Evolutionary conservation across 2,113 vertebrate species (phyloP).

Genomic region (Stomatorhinus ivindoensis): DNA sequence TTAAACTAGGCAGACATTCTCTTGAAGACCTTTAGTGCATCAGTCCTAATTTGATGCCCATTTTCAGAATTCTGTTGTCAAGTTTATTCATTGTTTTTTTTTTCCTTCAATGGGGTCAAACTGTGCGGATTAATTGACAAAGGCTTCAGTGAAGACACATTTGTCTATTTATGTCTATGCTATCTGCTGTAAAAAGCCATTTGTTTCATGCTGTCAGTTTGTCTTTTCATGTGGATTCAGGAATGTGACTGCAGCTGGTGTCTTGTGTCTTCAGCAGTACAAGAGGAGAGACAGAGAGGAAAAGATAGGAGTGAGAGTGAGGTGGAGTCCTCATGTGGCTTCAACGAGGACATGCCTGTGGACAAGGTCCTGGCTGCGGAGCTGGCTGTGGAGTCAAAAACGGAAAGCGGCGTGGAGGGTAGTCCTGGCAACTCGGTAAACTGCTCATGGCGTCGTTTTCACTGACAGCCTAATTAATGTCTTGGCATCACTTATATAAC

Average conservation of each 20-base stretch:
- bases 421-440: conserved; percentile 76
- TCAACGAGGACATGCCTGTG: conserved; percentile 88
- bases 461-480: not conserved
- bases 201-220: not conserved
- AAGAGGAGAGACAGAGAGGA: conserved; percentile 89
- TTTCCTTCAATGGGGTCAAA: not conserved
- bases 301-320: conserved; percentile 79
- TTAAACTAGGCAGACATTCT: not conserved
- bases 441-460: not conserved
- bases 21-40: not conserved
- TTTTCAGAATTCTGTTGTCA: not conserved
- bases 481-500: not conserved
- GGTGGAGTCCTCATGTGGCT: conserved; percentile 65
- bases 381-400: conserved; percentile 87
- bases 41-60: not conserved
- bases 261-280: conserved; percentile 67
- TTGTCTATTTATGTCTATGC: not conserved
- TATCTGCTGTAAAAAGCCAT: not conserved
- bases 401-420: conserved; percentile 69
- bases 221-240: not conserved
- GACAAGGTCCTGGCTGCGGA: conserved; percentile 93
- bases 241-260: not conserved
- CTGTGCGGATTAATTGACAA: not conserved
- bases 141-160: not conserved
- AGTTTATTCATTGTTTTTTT: not conserved